Evolutionary conservation across 2,797 vertebrate genomes (phyloP).

Genomic region (Linurgus olivaceus): DNA sequence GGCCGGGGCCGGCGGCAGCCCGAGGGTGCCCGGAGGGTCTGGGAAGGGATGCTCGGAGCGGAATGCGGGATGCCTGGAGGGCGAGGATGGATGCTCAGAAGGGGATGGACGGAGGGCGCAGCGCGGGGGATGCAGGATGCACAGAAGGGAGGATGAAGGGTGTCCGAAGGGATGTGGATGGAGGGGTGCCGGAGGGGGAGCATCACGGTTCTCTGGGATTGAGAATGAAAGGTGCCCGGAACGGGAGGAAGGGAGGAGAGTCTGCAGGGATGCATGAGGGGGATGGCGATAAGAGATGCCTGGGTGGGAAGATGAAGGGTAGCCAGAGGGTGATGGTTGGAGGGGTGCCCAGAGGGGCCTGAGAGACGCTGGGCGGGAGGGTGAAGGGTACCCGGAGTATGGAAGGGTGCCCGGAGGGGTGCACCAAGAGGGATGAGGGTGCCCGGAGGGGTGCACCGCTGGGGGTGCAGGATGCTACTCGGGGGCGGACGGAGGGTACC

Average conservation of each 20-base stretch:
- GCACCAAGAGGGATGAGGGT: background rate
- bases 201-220: no score
- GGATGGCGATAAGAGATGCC: no score
- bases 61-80: background rate
- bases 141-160: background rate
- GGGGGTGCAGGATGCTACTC: background rate
- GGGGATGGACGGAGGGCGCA: background rate
- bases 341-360: background rate
- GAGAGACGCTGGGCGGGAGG: background rate
- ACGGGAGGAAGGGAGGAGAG: background rate
- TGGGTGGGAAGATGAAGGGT: background rate
- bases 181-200: background rate
- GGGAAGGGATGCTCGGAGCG: background rate
- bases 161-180: background rate
- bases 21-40: fast-evolving
- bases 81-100: background rate
- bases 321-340: background rate
- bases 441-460: background rate
- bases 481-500: no score
- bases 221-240: background rate
- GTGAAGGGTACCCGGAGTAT: background rate
- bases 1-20: background rate
- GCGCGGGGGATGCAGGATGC: no score
- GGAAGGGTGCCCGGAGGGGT: background rate
- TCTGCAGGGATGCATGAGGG: no score